Conservation (phyloP, 2,888 invertebrate species). For the Sminthurides aquaticus region DNA sequence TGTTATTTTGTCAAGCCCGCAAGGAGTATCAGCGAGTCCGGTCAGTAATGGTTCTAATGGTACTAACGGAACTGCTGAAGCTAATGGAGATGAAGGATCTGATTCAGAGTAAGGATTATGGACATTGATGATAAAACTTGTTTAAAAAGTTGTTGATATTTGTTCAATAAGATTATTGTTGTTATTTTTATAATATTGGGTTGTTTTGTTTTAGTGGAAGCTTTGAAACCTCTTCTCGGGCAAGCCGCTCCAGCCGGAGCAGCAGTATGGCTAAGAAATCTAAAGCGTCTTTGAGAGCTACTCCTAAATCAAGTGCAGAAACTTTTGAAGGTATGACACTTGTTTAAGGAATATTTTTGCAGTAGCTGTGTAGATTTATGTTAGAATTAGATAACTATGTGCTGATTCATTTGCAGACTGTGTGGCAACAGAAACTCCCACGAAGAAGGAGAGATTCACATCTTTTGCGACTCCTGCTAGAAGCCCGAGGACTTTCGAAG, state of each 20-base stretch:
- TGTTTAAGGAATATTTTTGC: too few relatives aligned
- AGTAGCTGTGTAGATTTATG: neutral
- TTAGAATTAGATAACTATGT: too few relatives aligned
- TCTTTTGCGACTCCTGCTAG: neutral
- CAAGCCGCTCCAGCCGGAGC: slow-evolving; percentile 19
- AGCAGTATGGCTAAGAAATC: slow-evolving; percentile 6
- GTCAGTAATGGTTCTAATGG: neutral
- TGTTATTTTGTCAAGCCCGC: slow-evolving; percentile 7
- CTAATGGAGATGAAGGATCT: slow-evolving; percentile 15
- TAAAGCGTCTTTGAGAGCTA: neutral
- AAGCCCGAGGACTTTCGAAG: slow-evolving; percentile 14
- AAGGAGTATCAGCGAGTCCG: neutral
- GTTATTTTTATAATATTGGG: too few relatives aligned
- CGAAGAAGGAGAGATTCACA: neutral
- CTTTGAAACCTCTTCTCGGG: slow-evolving; percentile 18
- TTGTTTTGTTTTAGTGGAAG: slow-evolving; percentile 16
- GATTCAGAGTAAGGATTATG: slow-evolving; percentile 23
- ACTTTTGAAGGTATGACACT: slow-evolving; percentile 5
- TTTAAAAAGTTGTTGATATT: too few relatives aligned
- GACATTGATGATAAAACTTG: neutral
- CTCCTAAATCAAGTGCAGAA: neutral
- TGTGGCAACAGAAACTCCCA: neutral
- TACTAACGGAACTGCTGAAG: slow-evolving; percentile 9
- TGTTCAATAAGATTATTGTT: neutral
- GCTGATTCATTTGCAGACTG: slow-evolving; percentile 1